phyloP scores from a whole-genome alignment of 1,140 invertebrate species.

The Plectrocnemia conspersa region DNA sequence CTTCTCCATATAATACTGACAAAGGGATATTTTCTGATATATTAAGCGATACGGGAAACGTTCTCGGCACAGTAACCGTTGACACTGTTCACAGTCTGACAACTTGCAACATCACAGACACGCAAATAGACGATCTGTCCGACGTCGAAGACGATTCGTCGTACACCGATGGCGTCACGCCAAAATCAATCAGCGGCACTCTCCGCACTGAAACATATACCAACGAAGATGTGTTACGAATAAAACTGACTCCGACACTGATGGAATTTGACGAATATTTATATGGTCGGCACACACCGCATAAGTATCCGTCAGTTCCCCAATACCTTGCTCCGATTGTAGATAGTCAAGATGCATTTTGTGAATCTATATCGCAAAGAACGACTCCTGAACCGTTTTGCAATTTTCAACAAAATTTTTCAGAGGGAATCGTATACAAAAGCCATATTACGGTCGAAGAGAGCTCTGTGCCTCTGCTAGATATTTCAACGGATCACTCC shows the following conservation, averaged over 20 bases:
- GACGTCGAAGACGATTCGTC: constrained; percentile 35
- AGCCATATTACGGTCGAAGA: constrained; percentile 30
- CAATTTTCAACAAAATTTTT: constrained; percentile 5
- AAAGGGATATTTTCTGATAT: constrained; percentile 51
- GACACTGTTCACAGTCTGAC: constrained; percentile 39
- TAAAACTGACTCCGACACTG: constrained; percentile 46
- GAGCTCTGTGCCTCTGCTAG: constrained; percentile 17
- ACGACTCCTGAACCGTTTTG: constrained; percentile 10
- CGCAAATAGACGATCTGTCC: constrained; percentile 44
- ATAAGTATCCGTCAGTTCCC: not conserved
- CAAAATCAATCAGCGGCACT: constrained; percentile 44
- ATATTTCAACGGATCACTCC: not conserved
- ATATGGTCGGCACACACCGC: constrained; percentile 2
- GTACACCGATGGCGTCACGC: constrained; percentile 34
- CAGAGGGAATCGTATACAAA: constrained; percentile 25
- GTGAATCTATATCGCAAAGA: not conserved
- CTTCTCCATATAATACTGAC: constrained; percentile 49
- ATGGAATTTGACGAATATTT: constrained; percentile 32
- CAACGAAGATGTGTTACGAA: constrained; percentile 48
- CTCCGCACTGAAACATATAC: constrained; percentile 48
- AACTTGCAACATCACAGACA: constrained; percentile 42
- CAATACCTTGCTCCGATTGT: not conserved
- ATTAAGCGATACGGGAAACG: constrained; percentile 45
- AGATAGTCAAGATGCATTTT: not conserved
- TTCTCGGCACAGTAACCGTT: constrained; percentile 50